These are phyloP conservation scores for Epinotia demarniana DNA, from an alignment of 2,888 invertebrate species.

Conservation along the genomic window DNA sequence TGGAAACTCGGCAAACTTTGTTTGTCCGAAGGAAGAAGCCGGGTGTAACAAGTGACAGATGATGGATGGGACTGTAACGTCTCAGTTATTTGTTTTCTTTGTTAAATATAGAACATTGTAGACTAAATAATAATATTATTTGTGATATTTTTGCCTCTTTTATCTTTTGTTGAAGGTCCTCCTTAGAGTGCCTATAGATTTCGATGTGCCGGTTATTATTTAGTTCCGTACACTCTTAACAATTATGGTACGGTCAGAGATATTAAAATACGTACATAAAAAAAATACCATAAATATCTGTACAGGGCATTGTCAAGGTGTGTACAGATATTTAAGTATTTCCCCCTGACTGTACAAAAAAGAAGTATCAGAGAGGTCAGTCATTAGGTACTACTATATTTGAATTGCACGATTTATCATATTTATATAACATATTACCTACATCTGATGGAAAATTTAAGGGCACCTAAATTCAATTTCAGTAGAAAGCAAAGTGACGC, in stretches of 20 bases:
- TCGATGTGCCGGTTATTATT: too few species aligned
- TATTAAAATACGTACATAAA: too few species aligned
- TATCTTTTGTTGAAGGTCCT: background rate
- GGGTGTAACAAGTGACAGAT: constrained; percentile 1
- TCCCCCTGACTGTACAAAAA: too few species aligned
- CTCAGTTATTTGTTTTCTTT: background rate
- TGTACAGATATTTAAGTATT: too few species aligned
- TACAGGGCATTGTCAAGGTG: too few species aligned
- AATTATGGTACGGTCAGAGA: too few species aligned
- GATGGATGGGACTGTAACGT: background rate
- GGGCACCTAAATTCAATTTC: constrained; percentile 6
- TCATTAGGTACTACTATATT: too few species aligned
- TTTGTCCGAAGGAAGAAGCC: background rate
- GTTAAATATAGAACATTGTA: background rate
- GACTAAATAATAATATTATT: background rate
- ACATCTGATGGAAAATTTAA: background rate
- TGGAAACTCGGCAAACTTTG: background rate
- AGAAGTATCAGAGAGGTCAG: too few species aligned
- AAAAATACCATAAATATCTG: too few species aligned
- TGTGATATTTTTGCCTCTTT: background rate
- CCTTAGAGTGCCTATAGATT: too few species aligned
- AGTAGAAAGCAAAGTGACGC: constrained; percentile 3
- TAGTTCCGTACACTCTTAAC: too few species aligned
- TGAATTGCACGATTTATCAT: background rate
- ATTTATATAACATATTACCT: background rate